Evolutionary conservation across 2,113 vertebrate genomes (phyloP).

Genomic region (Cyanoramphus novaezelandiae): DNA sequence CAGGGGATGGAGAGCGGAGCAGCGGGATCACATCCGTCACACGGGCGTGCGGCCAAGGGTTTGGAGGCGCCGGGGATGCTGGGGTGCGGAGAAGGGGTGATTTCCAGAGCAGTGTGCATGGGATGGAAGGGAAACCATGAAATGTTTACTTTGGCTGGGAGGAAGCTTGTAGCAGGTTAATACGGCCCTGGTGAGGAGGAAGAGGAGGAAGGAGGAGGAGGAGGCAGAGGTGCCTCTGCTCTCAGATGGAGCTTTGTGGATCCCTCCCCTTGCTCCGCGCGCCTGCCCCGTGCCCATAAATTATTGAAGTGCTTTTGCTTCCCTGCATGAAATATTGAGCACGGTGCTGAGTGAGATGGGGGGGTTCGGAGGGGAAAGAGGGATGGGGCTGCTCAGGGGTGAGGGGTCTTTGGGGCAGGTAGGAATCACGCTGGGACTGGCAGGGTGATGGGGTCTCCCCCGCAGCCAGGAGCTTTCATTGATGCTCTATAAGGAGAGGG

Average conservation of each 20-base stretch:
- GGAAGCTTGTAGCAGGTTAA: background rate
- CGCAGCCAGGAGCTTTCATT: background rate
- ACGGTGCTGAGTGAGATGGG: background rate
- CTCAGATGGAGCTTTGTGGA: background rate
- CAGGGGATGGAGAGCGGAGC: rapidly evolving
- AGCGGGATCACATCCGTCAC: rapidly evolving
- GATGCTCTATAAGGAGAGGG: background rate
- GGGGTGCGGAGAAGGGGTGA: background rate
- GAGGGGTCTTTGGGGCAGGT: background rate
- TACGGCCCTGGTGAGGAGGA: background rate
- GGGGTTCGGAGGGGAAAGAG: rapidly evolving
- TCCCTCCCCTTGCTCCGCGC: background rate
- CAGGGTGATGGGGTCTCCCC: background rate
- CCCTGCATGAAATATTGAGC: slow-evolving; percentile 44
- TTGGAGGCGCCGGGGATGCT: rapidly evolving
- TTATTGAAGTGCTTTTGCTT: slow-evolving; percentile 27
- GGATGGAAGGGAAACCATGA: background rate
- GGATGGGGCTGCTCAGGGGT: background rate
- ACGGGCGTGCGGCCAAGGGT: rapidly evolving
- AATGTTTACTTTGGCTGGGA: background rate
- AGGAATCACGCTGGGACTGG: background rate
- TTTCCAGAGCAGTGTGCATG: rapidly evolving
- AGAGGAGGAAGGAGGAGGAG: background rate
- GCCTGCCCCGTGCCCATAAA: background rate
- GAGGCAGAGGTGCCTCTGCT: background rate